These are phyloP conservation scores for Trissonchulus latispiculum DNA, from an alignment of 2,888 invertebrate genomes.

Conservation along the genomic window DNA sequence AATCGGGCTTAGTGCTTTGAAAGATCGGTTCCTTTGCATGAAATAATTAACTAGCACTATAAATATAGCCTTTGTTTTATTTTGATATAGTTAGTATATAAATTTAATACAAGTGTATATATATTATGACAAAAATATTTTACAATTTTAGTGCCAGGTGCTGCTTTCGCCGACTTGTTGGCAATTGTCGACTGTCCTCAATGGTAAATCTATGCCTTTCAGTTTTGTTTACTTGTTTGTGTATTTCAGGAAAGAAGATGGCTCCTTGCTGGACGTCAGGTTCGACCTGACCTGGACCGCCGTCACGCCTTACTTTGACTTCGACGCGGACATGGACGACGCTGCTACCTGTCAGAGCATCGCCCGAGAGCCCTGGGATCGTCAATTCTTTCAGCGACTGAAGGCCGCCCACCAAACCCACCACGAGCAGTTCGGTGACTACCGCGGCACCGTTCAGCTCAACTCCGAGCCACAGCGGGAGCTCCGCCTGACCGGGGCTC, in stretches of 20 bases:
- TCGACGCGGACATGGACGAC: constrained; percentile 60
- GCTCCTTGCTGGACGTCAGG: constrained; percentile 52
- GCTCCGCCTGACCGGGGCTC: background rate
- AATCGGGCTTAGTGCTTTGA: no score
- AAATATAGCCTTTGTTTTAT: no score
- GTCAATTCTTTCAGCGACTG: constrained; percentile 57
- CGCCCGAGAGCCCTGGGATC: constrained; percentile 63
- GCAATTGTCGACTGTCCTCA: no score
- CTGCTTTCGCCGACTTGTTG: no score
- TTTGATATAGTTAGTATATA: no score
- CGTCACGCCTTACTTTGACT: constrained; percentile 59
- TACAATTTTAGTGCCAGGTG: no score
- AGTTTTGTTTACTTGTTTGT: no score
- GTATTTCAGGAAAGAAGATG: constrained; percentile 21
- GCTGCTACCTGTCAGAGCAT: constrained; percentile 60
- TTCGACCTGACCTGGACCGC: constrained; percentile 58
- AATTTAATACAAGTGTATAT: no score
- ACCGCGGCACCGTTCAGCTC: constrained; percentile 49
- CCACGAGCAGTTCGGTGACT: constrained; percentile 66
- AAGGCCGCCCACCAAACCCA: constrained; percentile 68
- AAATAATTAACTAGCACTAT: no score
- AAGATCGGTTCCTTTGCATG: no score
- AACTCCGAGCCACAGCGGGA: background rate
- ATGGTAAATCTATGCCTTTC: no score
- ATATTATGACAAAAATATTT: no score